Evolutionary conservation across 2,888 invertebrate genomes (phyloP), one percentile per base, ranked within the genome.

Genomic region (Drosophila ustulata): DNA sequence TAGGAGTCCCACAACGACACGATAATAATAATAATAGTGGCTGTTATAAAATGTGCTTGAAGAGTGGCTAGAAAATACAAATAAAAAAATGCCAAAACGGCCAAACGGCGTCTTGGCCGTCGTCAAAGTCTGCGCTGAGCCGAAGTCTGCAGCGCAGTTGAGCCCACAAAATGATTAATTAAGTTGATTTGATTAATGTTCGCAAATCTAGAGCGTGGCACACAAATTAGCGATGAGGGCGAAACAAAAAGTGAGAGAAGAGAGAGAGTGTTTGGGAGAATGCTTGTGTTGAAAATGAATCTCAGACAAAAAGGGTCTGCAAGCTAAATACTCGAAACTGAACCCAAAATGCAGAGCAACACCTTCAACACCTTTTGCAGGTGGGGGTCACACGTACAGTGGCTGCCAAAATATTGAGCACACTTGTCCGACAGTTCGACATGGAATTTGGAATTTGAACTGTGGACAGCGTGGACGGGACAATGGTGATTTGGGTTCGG

Each of bases 181-280:
- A 78, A 70, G 79, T 68, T 57, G 30, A 59, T 72, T 78, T 80
- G 82, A 80, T 80, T 77, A 80, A 77, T 77, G 77, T 63, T 62
- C 23, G 9, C 25, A 11, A 59, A 49, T 25, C 51, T 39, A 46
- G 61, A 53, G 52, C 65, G 47, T 46, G 69, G 56, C 66, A 51
- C 45, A 62, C 68, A 75, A 68, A 78, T 68, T 67, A 70, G 66
- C 55, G 59, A 18, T 13, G 34, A 8, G 28, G n/a, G 4, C 9
- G 26, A 49, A 18, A 47, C 11, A 39, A 11, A 37, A 13, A 41
- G 49, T 7, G 13, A 25, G 8, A 41, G 7, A 41, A 47, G 65
- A n/a, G 4, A 11, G n/a, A 37, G 23, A 3, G 30, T 11, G 50
- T 32, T 25, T 50, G n/a, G 3, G 41, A 5, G 53, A 28, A 28